phyloP scores from a whole-genome alignment of 2,888 invertebrate genomes.

The Ornithoptera alexandrae region DNA sequence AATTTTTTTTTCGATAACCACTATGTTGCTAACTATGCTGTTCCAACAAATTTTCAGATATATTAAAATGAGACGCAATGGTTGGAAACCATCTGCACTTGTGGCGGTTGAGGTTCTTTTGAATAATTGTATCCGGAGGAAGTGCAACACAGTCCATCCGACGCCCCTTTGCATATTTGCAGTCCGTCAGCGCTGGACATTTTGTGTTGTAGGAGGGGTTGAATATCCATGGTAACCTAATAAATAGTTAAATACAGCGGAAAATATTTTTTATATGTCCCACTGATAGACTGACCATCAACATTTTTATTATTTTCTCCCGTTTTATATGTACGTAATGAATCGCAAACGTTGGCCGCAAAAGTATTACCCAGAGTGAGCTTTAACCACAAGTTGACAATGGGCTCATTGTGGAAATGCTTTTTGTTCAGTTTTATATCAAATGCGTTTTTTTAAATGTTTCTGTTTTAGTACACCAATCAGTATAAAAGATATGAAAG shows the following conservation, averaged over 20 bases:
- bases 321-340: neutral
- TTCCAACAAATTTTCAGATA: no score
- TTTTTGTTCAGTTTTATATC: conserved; percentile 12
- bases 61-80: no score
- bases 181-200: no score
- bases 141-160: no score
- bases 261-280: neutral
- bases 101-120: no score
- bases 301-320: neutral
- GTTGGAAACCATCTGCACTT: no score
- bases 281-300: neutral
- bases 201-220: neutral
- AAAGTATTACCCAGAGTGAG: conserved; percentile 24
- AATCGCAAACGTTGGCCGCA: neutral
- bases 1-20: no score
- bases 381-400: conserved; percentile 22
- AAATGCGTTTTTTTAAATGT: conserved; percentile 10
- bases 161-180: no score
- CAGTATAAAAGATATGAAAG: neutral
- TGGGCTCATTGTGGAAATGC: conserved; percentile 19
- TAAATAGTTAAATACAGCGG: neutral
- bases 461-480: neutral
- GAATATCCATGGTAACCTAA: neutral
- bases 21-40: no score
- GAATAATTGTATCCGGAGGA: no score